These are phyloP conservation scores for Gadopsis bispinosus DNA, from an alignment of 2,797 vertebrate genomes.

Conservation along the genomic window DNA sequence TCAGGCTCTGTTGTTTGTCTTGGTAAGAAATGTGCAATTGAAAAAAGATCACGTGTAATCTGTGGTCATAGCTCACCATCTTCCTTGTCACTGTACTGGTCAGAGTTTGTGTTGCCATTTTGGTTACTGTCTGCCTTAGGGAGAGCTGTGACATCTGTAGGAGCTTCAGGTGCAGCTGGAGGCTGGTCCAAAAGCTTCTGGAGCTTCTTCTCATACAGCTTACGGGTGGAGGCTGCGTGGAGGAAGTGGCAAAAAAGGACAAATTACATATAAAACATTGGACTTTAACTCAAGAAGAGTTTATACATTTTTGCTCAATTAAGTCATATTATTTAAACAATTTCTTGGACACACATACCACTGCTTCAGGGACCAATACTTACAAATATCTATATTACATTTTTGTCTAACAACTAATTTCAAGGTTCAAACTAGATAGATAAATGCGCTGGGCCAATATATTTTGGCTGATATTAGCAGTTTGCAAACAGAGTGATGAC, in stretches of 20 bases:
- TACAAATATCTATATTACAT: neutral
- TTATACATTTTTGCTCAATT: neutral
- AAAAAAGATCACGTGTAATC: neutral
- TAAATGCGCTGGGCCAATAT: neutral
- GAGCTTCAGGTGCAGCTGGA: slow-evolving; percentile 75
- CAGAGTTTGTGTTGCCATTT: slow-evolving; percentile 93
- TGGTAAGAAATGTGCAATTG: neutral
- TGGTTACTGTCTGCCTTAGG: slow-evolving; percentile 86
- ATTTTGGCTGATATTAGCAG: neutral
- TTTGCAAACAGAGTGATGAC: neutral
- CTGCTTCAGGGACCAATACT: neutral
- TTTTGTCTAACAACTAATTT: neutral
- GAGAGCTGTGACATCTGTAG: slow-evolving; percentile 78
- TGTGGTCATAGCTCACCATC: slow-evolving; percentile 84
- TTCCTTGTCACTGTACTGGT: slow-evolving; percentile 95
- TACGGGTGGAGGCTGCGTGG: slow-evolving; percentile 89
- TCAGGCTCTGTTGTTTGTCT: neutral
- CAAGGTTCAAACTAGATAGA: neutral
- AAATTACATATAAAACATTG: neutral
- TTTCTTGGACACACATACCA: neutral
- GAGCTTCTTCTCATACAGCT: slow-evolving; percentile 92
- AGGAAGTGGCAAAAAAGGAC: neutral
- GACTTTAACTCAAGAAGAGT: neutral
- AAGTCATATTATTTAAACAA: neutral
- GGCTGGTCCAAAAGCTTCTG: slow-evolving; percentile 90